A percentile compares a stretch with the other conserved stretches of the same genome.
Evolutionary conservation across 2,797 vertebrate species (phyloP).

Genomic region (Borostomias antarcticus): DNA sequence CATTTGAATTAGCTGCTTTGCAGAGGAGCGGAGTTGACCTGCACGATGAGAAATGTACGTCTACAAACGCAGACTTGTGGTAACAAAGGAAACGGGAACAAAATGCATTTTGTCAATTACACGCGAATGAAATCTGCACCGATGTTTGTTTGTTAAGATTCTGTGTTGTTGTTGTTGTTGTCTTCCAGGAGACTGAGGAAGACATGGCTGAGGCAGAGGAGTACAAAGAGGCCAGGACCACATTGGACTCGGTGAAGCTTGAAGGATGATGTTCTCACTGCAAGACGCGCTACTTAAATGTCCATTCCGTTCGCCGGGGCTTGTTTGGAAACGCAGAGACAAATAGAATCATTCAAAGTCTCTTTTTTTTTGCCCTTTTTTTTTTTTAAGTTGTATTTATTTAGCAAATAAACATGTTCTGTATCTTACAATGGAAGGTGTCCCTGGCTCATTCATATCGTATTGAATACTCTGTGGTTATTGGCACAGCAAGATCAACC

Average conservation of each 20-base stretch:
- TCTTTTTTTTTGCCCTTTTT: constrained; percentile 30
- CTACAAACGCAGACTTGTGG: too few relatives aligned
- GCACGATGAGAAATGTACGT: too few relatives aligned
- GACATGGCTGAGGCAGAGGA: constrained; percentile 89
- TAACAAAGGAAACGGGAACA: too few relatives aligned
- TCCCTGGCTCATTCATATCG: too few relatives aligned
- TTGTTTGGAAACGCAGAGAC: constrained; percentile 53
- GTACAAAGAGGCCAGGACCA: constrained; percentile 86
- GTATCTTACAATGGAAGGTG: too few relatives aligned
- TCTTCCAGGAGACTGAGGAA: constrained; percentile 87
- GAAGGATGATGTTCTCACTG: constrained; percentile 80
- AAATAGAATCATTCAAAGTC: constrained; percentile 36
- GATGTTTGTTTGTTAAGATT: too few relatives aligned
- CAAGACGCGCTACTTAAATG: constrained; percentile 71
- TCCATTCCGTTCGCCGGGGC: constrained; percentile 78
- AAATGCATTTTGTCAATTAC: too few relatives aligned
- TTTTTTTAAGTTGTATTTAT: constrained; percentile 23
- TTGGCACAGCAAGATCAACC: too few relatives aligned
- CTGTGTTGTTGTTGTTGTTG: constrained; percentile 30
- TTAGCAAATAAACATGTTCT: too few relatives aligned
- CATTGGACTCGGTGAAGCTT: constrained; percentile 91
- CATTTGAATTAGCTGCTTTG: background rate
- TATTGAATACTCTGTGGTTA: too few relatives aligned
- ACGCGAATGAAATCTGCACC: too few relatives aligned
- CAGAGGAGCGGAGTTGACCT: background rate